Base-by-base conservation (phyloP, 2,113 vertebrate species). In the Heloderma charlesbogerti region DNA sequence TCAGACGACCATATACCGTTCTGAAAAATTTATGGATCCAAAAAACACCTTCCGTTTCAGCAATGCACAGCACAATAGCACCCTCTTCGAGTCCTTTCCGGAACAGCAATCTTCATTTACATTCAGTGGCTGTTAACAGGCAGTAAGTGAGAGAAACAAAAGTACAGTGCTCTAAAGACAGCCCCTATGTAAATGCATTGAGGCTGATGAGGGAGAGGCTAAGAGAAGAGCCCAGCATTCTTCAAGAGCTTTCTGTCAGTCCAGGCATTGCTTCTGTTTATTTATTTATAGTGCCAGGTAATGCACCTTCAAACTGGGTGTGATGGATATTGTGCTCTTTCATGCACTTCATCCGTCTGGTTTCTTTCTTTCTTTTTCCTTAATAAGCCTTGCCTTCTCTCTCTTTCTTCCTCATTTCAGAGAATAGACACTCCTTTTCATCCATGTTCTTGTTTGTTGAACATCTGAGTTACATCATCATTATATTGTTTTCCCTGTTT, bases 51-150 rank as follows among this genome's bases (percentile, higher is more conserved):
- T 60, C 18, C 4, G 45, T 60, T 54, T 78, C 31, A 79, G 88
- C 71, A 25, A 79, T 34, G 60, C 10, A 89, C 5, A 3, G 43
- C 34, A 0, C 75, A 84, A 77, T 1, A 69, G 31, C 78, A n/a
- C 90, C 91, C 89, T 91, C 88, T 91, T 54, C 0, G n/a, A 75
- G 54, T 29, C 34, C 66, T 48, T 69, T 88, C 51, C 86, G 3
- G 40, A 77, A 86, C 8, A 89, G 40, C 34, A 67, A 1, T 84
- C 27, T 6, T 67, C 20, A 3, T n/a, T 63, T 48, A 31, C 27
- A 3, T 51, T 80, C 79, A 4, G 48, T n/a, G 79, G 54, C 2
- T 40, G 69, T 54, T 37, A 12, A 10, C 10, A 2, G 4, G 25
- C 18, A 51, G 43, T 3, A 12, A 74, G 83, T 25, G 9, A 5